Percentiles rank a stretch among this genome's conserved stretches.
These are phyloP conservation scores for Polietes domitor DNA, from an alignment of 2,888 invertebrate genomes.

Conservation along the genomic window DNA sequence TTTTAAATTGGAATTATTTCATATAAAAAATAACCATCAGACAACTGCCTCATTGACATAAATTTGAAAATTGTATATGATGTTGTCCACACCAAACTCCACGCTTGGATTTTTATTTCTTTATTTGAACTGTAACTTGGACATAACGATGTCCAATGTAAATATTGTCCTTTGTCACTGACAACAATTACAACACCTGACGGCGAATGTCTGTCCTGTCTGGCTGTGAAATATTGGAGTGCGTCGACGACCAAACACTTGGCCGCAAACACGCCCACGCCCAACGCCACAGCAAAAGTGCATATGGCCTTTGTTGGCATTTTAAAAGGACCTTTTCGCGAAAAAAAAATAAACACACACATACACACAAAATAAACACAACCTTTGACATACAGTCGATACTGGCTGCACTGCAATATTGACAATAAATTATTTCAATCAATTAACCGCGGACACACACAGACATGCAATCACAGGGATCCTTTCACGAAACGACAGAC, in stretches of 20 bases:
- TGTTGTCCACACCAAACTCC: too few relatives aligned
- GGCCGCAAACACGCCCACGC: not conserved
- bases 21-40: too few relatives aligned
- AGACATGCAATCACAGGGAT: not conserved
- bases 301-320: not conserved
- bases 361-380: not conserved
- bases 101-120: too few relatives aligned
- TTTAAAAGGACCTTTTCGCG: too few relatives aligned
- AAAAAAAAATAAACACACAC: not conserved
- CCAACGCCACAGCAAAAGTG: not conserved
- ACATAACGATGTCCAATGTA: too few relatives aligned
- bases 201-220: not conserved
- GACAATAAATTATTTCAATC: conserved; percentile 61
- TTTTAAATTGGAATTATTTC: too few relatives aligned
- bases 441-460: conserved; percentile 29
- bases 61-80: too few relatives aligned
- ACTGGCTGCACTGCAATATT: conserved; percentile 33
- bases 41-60: too few relatives aligned
- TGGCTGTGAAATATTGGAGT: too few relatives aligned
- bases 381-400: not conserved
- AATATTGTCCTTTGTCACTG: too few relatives aligned
- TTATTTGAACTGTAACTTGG: too few relatives aligned
- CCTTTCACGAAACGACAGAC: not conserved
- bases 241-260: not conserved
- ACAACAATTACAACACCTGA: not conserved